Evolutionary conservation across 2,888 invertebrate species (phyloP), one percentile per base, ranked within the genome.

Genomic region (Chrysopilus asiliformis): DNA sequence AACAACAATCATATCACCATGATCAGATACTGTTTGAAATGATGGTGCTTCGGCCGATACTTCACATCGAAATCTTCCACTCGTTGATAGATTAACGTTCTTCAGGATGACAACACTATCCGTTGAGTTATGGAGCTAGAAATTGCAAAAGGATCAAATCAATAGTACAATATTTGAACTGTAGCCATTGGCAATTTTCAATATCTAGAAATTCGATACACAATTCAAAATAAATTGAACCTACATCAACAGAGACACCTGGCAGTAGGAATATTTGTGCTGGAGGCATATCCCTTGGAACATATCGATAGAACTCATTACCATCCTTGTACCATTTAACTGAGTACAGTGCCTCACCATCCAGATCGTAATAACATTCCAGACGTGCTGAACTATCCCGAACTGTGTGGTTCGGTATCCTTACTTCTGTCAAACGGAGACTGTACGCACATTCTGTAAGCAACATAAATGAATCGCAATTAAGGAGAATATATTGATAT

Each of bases 311-410:
- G 68, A 87, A 86, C 66, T 87, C 87, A 60, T 81, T 76, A 46
- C 85, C 86, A 57, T 86, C 85, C 58, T 86, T 87, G 68, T 87
- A 87, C 87, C 87, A 89, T 66, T 87, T 87, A 52, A 87, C 86
- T 20, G 86, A 85, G 64, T 87, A 89, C 32, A 87, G 68, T 33
- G 76, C 74, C 59, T 87, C 86, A 4, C 75, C 76, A 49, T 85
- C 83, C 57, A 89, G 68, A 62, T 82, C 78, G 68, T 82, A 89
- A 58, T 79, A 77, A 64, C 87, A 87, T 34, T 81, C 80, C 48
- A 89, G 66, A 39, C 72, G 68, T 25, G 83, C 82, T 49, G 76
- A 75, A 55, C 81, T 76, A 49, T 82, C 79, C 44, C 81, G 70
- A 41, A 84, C 77, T 47, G 83, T 82, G 64, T 86, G 83, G 45